Base-by-base conservation (phyloP, 2,888 invertebrate species). In the Temnothorax unifasciatus region DNA sequence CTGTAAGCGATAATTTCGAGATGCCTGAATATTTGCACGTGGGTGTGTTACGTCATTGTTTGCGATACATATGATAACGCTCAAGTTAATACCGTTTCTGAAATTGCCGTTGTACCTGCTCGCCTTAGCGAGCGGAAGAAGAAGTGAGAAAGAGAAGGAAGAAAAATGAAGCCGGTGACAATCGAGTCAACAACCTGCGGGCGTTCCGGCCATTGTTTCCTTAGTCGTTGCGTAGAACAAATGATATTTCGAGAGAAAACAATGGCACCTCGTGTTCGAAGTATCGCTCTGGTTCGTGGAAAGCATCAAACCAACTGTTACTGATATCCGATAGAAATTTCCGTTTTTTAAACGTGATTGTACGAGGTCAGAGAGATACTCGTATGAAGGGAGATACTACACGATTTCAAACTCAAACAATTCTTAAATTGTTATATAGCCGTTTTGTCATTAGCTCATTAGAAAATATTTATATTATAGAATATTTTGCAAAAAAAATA, bases 101-200 rank as follows among this genome's bases (percentile, higher is more conserved):
- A 81, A 71, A 81, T 44, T 71, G 59, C 59, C 47, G 59, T 61
- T 59, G 79, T 79, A 59, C 34, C 34, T 69, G 77, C 57, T 57
- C 57, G 21, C 44, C 38, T 77, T 71, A 38, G 81, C 66, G 41
- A 52, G 71, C 44, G 84, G 38, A 82, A 25, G 71, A 38, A 68
- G 69, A 84, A 61, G 69, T 52, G 71, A 64, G 79, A 74, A 59
- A 29, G 66, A 82, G 75, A 81, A 77, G 41, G 57, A 79, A 85
- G 74, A 85, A 87, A 86, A 79, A 87, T 84, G 85, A 86, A 87
- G 84, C 77, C 83, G 86, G 87, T 90, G 90, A 90, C 90, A 91
- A 91, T 90, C 88, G 90, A 92, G 92, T 92, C 92, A 92, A 92
- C 91, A 92, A 92, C 92, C 92, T 91, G 88, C 89, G 88, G 88